A percentile compares a stretch with the other conserved stretches of the same genome.
Evolutionary conservation across 2,888 invertebrate genomes (phyloP).

Genomic region (Stegana nigrithorax): DNA sequence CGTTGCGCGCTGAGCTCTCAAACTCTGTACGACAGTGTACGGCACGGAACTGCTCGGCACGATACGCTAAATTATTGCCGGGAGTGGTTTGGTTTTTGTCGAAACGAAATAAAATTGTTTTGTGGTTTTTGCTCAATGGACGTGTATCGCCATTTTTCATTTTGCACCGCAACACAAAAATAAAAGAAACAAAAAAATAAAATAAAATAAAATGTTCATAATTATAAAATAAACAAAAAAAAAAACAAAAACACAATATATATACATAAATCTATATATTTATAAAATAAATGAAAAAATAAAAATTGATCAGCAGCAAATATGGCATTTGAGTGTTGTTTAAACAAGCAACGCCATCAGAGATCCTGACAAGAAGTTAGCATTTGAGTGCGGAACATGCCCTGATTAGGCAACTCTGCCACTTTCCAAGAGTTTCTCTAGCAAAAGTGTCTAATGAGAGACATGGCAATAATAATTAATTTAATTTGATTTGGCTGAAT

Average conservation of each 20-base stretch:
- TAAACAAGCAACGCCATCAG: too few relatives aligned
- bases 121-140: slow-evolving; percentile 25
- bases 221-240: slow-evolving; percentile 25
- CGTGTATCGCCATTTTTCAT: slow-evolving; percentile 27
- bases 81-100: slow-evolving; percentile 26
- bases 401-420: too few relatives aligned
- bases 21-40: too few relatives aligned
- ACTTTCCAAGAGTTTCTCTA: too few relatives aligned
- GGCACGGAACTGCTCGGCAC: slow-evolving; percentile 18
- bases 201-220: neutral
- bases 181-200: slow-evolving; percentile 15
- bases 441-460: too few relatives aligned
- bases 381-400: too few relatives aligned
- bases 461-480: too few relatives aligned
- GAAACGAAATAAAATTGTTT: slow-evolving; percentile 35
- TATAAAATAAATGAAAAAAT: too few relatives aligned
- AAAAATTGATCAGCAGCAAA: slow-evolving; percentile 8
- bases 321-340: too few relatives aligned
- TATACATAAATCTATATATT: slow-evolving; percentile 38
- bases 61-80: slow-evolving; percentile 38
- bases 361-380: too few relatives aligned
- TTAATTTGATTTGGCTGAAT: too few relatives aligned
- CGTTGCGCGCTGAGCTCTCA: too few relatives aligned
- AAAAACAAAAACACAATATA: slow-evolving; percentile 12
- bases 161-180: slow-evolving; percentile 27